Base-by-base conservation (phyloP, 2,797 vertebrate species). In the Peromyscus nudipes region DNA sequence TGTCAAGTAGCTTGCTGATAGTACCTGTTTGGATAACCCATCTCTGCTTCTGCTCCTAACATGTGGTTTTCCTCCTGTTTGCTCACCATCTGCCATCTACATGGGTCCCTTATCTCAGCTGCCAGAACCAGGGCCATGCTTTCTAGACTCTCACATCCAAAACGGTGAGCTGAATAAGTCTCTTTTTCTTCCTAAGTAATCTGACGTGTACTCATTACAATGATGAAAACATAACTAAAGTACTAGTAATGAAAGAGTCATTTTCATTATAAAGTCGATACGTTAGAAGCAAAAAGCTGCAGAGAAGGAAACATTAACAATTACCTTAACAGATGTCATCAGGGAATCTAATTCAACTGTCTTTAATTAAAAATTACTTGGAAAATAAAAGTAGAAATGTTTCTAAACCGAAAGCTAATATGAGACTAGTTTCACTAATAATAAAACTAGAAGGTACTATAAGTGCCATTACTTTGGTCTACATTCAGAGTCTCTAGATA, bases 331-430 rank as follows among this genome's bases (percentile, higher is more conserved):
- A 73, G 67, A 57, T 60, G 0, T 85, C 46, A 69, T 19, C 40
- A 89, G 19, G 17, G 29, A 89, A 92, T 84, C 89, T 31, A 95
- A 73, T 91, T 82, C 87, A 95, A 76, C 43, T 93, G 1, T 81
- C 71, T 1, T 40, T 79, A 90, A 55, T 71, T 85, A 57, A 82
- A 82, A 93, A 92, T 82, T 64, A 84, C 14, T 93, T 87, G 31
- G 17, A 76, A 86, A 69, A 80, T 76, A 11, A 73, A 79, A 65
- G 64, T 31, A 46, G 4, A 80, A 89, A 57, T 31, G 10, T 13
- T 31, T 9, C 60, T 93, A 75, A 95, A 49, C 4, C 65, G 23
- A 86, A 14, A 92, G 0, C 16, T 92, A 62, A 62, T 67, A 25
- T 75, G 57, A 89, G 65, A 91, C 0, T 69, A 85, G 29, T 79